Evolutionary conservation across 2,888 invertebrate species (phyloP), one percentile per base, ranked within the genome.

Genomic region (Belgica antarctica): DNA sequence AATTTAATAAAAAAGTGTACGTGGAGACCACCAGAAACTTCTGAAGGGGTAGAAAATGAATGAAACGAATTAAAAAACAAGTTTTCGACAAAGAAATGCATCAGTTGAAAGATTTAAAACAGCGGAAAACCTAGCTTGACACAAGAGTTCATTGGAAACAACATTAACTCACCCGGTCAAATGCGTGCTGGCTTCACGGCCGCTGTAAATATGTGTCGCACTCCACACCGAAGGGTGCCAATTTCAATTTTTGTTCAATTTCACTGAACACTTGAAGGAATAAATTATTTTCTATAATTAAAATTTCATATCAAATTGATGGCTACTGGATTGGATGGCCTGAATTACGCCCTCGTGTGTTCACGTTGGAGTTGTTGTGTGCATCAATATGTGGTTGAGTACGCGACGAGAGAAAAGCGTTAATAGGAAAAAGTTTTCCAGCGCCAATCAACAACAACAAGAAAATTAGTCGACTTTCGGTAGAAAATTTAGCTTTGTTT

Each of bases 211-310:
- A 52, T 52, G 52, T 52, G 22, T 52, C 52, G 7, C 5, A 7
- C 19, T 52, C 41, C 41, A n/a, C n/a, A 41, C 41, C 41, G 52
- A 52, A n/a, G 52, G 52, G 41, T 41, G 41, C 41, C 41, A 41
- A 52, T 52, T 52, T 52, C 52, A 52, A 52, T 52, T 52, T 59
- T 27, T 19, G 19, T 59, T 59, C 25, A 4, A 12, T 52, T 52
- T 52, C 59, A 59, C 5, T 62, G 31, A 62, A 62, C 31, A 62
- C 34, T 62, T 62, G 62, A 34, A 62, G 31, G 31, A n/a, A 62
- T 28, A 61, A 61, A 31, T 62, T 62, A 31, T 62, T 62, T 31
- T 62, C 19, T 34, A 62, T 62, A 62, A 62, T 62, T 62, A 62
- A 62, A 62, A 4, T 62, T 59, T 59, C 25, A 59, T 59, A 59